A percentile compares a stretch with the other conserved stretches of the same genome.
Evolutionary conservation across 2,888 invertebrate species (phyloP).

Genomic region (Galeopsomyia nigrocyanea): DNA sequence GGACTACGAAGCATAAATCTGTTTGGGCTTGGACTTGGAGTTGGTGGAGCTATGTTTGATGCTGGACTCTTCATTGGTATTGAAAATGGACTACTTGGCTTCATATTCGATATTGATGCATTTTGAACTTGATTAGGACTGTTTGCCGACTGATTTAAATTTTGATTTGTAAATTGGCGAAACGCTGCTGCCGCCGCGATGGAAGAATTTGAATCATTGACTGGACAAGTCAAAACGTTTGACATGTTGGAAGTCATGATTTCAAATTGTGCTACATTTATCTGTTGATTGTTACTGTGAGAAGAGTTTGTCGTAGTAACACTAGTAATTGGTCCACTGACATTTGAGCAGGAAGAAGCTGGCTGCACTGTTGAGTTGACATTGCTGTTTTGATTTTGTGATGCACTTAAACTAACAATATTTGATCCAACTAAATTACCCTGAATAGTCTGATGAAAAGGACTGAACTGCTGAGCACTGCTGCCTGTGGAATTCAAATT

Average conservation of each 20-base stretch:
- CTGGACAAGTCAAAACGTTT: constrained; percentile 60
- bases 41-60: constrained; percentile 67
- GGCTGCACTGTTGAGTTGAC: constrained; percentile 60
- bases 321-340: constrained; percentile 60
- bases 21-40: constrained; percentile 67
- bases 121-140: constrained; percentile 38
- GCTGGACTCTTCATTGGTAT: constrained; percentile 67
- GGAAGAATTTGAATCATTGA: constrained; percentile 52
- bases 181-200: constrained; percentile 52
- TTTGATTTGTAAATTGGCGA: constrained; percentile 60
- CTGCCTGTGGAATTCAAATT: constrained; percentile 60
- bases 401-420: constrained; percentile 59
- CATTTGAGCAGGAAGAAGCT: constrained; percentile 57
- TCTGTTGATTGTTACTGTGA: constrained; percentile 59
- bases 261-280: constrained; percentile 62
- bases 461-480: constrained; percentile 61
- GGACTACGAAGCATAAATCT: constrained; percentile 65
- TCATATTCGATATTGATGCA: constrained; percentile 55
- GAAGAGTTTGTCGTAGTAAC: constrained; percentile 58
- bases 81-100: constrained; percentile 67
- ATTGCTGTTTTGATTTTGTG: constrained; percentile 55
- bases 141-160: constrained; percentile 38
- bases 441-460: constrained; percentile 66
- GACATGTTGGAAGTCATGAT: constrained; percentile 64
- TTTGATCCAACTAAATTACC: constrained; percentile 66